A percentile compares a stretch with the other conserved stretches of the same genome.
Conservation (phyloP, 2,797 vertebrate species). For the Gymnothorax javanicus region DNA sequence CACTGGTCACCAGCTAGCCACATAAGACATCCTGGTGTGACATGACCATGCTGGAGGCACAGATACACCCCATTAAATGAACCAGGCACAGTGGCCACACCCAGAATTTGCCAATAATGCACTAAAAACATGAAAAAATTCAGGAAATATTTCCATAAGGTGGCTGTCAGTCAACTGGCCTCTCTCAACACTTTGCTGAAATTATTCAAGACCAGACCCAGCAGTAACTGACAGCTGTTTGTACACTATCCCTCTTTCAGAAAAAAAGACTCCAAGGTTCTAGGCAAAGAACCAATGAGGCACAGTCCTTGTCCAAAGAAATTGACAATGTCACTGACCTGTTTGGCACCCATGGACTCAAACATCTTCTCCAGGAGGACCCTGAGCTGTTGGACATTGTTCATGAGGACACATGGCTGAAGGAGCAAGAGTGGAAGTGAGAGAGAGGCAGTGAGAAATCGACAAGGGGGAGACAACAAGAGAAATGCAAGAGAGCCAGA, state of each 20-base stretch:
- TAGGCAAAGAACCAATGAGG: not conserved
- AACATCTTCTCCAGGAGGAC: conserved; percentile 98
- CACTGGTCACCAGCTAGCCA: not conserved
- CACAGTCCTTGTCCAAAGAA: not conserved
- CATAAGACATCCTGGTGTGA: not conserved
- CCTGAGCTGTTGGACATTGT: conserved; percentile 94
- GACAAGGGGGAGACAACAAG: not conserved
- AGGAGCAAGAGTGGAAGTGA: conserved; percentile 9
- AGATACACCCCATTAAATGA: not conserved
- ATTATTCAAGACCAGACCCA: not conserved
- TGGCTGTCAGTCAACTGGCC: not conserved
- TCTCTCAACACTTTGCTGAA: not conserved
- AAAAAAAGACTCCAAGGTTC: not conserved
- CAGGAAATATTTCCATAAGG: not conserved
- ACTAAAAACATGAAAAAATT: not conserved
- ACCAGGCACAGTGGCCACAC: not conserved
- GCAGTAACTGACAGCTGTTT: not conserved
- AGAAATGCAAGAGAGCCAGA: not conserved
- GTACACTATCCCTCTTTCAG: not conserved
- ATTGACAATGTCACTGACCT: conserved; percentile 70
- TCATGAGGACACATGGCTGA: conserved; percentile 96
- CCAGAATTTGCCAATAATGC: not conserved
- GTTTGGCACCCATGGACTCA: conserved; percentile 95
- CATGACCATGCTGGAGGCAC: not conserved
- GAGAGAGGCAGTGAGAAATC: not conserved